Conservation (phyloP, 2,113 vertebrate genomes). For the Rutilus rutilus region DNA sequence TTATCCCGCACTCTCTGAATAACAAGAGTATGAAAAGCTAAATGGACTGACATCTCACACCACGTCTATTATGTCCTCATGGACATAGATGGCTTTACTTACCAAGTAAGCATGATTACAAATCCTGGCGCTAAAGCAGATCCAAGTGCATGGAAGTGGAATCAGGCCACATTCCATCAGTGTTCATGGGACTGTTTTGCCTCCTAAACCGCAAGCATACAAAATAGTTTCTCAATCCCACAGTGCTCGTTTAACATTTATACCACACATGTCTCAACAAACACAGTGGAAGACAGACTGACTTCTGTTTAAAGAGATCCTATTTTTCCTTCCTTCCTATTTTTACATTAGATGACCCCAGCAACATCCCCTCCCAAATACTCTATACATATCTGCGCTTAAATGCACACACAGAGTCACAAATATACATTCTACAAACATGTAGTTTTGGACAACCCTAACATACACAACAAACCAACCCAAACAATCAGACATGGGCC, state of each 20-base stretch:
- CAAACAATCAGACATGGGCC: not conserved
- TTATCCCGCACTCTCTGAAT: constrained; percentile 4
- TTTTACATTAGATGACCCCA: constrained; percentile 47
- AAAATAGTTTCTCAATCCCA: constrained; percentile 28
- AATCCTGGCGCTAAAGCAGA: constrained; percentile 13
- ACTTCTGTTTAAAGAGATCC: constrained; percentile 41
- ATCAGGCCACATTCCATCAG: constrained; percentile 26
- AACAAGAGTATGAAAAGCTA: not conserved
- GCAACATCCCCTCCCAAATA: not conserved
- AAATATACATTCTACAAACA: not conserved
- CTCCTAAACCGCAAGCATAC: constrained; percentile 17
- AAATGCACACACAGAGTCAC: not conserved
- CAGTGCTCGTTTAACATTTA: constrained; percentile 14
- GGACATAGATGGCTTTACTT: constrained; percentile 34
- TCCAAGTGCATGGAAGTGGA: constrained; percentile 14
- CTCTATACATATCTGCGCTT: constrained; percentile 16
- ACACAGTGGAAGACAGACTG: constrained; percentile 36
- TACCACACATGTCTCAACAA: constrained; percentile 35
- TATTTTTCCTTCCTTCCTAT: constrained; percentile 40
- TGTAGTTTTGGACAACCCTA: too few relatives aligned
- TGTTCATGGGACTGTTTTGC: constrained; percentile 2
- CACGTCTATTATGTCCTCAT: not conserved
- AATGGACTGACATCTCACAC: too few relatives aligned
- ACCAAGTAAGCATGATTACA: not conserved
- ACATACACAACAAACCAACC: constrained; percentile 29